A percentile compares a stretch with the other conserved stretches of the same genome.
These are phyloP conservation scores for Tenthredo scrophulariae DNA, from an alignment of 2,888 invertebrate genomes.

Conservation along the genomic window DNA sequence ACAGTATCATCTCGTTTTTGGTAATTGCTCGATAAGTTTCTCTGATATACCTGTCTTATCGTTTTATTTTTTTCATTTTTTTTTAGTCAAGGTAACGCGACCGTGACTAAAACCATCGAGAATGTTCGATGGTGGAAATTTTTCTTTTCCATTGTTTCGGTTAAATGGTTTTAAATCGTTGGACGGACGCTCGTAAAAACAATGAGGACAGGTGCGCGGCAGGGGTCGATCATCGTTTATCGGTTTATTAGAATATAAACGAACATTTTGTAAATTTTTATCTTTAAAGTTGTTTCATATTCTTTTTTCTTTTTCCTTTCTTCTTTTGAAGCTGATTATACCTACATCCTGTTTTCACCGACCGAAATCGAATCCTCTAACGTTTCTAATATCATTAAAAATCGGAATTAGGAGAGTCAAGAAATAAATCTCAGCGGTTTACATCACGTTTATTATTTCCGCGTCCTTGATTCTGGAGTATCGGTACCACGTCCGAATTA, in stretches of 20 bases:
- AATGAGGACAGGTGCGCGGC: background rate
- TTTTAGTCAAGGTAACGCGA: background rate
- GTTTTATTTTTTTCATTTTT: background rate
- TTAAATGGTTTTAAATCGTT: background rate
- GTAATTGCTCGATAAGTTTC: conserved; percentile 4
- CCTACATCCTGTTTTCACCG: background rate
- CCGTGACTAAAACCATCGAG: background rate
- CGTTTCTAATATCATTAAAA: background rate
- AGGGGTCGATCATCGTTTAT: background rate
- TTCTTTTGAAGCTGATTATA: background rate
- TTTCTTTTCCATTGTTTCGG: background rate
- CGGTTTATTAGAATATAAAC: background rate
- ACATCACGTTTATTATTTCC: background rate
- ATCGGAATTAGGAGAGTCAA: background rate
- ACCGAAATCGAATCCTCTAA: background rate
- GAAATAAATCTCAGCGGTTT: background rate
- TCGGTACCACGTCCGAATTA: background rate
- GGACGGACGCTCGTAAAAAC: background rate
- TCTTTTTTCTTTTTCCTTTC: background rate
- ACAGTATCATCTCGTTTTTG: background rate
- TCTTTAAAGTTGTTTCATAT: background rate
- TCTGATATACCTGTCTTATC: background rate
- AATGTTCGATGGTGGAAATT: background rate
- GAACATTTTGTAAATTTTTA: background rate
- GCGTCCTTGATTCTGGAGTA: background rate